phyloP scores from a whole-genome alignment of 2,113 vertebrate species.

The Steatornis caripensis region DNA sequence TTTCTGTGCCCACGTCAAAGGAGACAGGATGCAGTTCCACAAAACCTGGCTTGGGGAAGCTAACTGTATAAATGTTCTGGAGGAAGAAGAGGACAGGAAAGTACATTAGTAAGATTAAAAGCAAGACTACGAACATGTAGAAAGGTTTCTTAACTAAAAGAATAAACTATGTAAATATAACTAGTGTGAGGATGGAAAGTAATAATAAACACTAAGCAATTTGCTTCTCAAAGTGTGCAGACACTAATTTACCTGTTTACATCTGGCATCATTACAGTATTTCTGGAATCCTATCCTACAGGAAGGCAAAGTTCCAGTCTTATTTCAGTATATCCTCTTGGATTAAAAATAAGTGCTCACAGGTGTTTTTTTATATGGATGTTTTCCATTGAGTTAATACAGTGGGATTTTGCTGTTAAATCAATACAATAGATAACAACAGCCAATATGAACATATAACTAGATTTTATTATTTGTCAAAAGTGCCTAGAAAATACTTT shows the following conservation, averaged over 20 bases:
- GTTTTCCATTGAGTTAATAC: background rate
- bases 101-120: background rate
- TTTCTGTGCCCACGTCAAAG: constrained; percentile 82
- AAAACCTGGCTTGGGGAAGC: constrained; percentile 88
- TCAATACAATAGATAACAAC: background rate
- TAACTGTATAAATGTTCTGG: constrained; percentile 91
- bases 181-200: background rate
- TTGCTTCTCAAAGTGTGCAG: background rate
- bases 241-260: background rate
- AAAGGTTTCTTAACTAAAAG: background rate
- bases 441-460: background rate
- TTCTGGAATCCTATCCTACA: background rate
- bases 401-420: background rate
- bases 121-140: background rate
- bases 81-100: background rate
- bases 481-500: background rate
- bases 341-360: background rate
- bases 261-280: background rate
- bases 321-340: background rate
- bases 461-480: background rate
- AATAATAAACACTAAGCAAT: background rate
- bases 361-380: background rate
- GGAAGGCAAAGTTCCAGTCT: background rate
- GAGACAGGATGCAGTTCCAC: constrained; percentile 83
- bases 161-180: background rate